Evolutionary conservation across 2,113 vertebrate species (phyloP), one percentile per base, ranked within the genome.

Genomic region (Gadus macrocephalus): DNA sequence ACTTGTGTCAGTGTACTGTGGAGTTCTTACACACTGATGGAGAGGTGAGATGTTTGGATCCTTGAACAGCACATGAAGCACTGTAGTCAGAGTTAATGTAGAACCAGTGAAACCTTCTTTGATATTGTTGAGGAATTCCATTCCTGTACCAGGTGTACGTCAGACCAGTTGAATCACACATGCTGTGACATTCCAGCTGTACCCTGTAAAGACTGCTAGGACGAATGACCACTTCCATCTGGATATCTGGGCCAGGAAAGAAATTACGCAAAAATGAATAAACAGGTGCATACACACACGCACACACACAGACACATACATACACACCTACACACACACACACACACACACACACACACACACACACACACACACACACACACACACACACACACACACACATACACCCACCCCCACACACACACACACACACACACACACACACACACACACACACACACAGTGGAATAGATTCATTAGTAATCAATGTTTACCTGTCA

Each of bases 71-170:
- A 6, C 78, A 80, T 65, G 71, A 77, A 3, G 66, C 71, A 0
- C 3, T 7, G 38, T 67, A 64, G 35, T 7, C 64, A 55, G 22
- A 38, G 20, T 15, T 2, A 20, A 67, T 27, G 3, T 3, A 5
- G 9, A 0, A 15, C 3, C 0, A 1, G 11, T 1, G 2, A 2
- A 3, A 2, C 25, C 25, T 25, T 25, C 25, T 2, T 2, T 25
- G 25, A 25, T 25, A 25, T 25, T 25, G 25, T 20, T 20, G 20
- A 20, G 1, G 14, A 4, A 17, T 72, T 53, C 22, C 25, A 16
- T 70, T 75, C 2, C 53, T 66, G 68, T 66, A 70, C 64, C 68
- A 63, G n/a, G 67, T 59, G 5, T 58, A 67, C 7, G 64, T 22
- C 14, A 2, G 2, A 42, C 7, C 20, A 19, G 15, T 19, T 53